Evolutionary conservation across 2,113 vertebrate species (phyloP).

Genomic region (Corvus moneduloides): DNA sequence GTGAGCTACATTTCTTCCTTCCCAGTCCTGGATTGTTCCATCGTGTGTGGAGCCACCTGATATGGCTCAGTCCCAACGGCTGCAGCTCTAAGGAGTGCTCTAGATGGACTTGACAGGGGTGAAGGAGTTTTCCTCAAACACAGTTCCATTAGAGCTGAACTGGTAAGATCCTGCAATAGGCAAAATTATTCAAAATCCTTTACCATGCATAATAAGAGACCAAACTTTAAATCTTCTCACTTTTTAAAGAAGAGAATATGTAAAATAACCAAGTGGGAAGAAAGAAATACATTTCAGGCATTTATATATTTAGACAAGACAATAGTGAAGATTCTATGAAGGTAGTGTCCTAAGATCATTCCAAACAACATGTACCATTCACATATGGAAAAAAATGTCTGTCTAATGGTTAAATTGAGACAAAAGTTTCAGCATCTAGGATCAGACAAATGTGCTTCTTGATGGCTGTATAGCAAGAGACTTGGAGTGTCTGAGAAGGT

Average conservation of each 20-base stretch:
- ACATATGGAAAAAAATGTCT: not conserved
- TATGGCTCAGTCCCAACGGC: fast-evolving
- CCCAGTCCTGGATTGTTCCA: not conserved
- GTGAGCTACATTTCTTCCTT: not conserved
- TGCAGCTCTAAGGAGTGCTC: not conserved
- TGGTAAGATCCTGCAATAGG: not conserved
- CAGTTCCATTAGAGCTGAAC: not conserved
- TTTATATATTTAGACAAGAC: not conserved
- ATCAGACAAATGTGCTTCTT: not conserved
- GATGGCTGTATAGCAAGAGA: not conserved
- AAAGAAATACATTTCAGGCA: not conserved
- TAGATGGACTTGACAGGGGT: not conserved
- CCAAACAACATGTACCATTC: not conserved
- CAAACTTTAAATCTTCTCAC: not conserved
- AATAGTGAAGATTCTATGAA: not conserved
- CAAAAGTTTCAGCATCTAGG: not conserved
- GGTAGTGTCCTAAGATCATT: not conserved
- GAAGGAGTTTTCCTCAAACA: not conserved
- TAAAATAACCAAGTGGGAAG: not conserved
- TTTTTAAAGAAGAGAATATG: not conserved
- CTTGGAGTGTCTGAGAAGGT: not conserved
- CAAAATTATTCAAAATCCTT: not conserved
- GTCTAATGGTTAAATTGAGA: not conserved
- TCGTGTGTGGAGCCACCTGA: not conserved
- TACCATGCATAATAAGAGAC: not conserved